phyloP scores from a whole-genome alignment of 1,140 invertebrate species.

The Samia ricini region DNA sequence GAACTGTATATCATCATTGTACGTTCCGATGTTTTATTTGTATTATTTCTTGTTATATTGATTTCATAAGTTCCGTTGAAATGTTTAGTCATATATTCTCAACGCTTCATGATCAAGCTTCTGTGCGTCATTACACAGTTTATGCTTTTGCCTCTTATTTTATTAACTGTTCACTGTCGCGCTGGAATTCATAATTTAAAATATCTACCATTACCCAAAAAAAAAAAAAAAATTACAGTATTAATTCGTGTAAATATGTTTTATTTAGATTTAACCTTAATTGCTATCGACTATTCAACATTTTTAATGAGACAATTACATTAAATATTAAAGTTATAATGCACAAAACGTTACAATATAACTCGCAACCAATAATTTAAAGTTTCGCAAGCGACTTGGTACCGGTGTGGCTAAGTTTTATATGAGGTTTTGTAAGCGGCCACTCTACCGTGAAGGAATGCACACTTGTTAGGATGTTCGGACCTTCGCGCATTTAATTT shows the following conservation, averaged over 20 bases:
- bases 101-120: not conserved
- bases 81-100: not conserved
- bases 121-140: not conserved
- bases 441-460: slow-evolving; percentile 54
- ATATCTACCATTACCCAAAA: no score
- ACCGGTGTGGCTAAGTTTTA: slow-evolving; percentile 27
- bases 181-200: no score
- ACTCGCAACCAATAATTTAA: slow-evolving; percentile 23
- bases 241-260: no score
- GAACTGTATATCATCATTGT: not conserved
- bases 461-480: slow-evolving; percentile 14
- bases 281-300: not conserved
- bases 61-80: not conserved
- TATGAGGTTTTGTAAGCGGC: slow-evolving; percentile 43
- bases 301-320: not conserved
- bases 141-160: not conserved
- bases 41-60: not conserved
- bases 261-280: no score
- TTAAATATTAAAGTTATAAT: not conserved
- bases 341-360: slow-evolving; percentile 21
- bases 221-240: no score
- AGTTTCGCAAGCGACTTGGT: slow-evolving; percentile 36
- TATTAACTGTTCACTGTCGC: no score
- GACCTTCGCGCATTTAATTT: slow-evolving; percentile 15
- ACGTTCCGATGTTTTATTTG: not conserved